These are phyloP conservation scores for Rhinogobius similis DNA, from an alignment of 2,113 vertebrate genomes.

Conservation along the genomic window DNA sequence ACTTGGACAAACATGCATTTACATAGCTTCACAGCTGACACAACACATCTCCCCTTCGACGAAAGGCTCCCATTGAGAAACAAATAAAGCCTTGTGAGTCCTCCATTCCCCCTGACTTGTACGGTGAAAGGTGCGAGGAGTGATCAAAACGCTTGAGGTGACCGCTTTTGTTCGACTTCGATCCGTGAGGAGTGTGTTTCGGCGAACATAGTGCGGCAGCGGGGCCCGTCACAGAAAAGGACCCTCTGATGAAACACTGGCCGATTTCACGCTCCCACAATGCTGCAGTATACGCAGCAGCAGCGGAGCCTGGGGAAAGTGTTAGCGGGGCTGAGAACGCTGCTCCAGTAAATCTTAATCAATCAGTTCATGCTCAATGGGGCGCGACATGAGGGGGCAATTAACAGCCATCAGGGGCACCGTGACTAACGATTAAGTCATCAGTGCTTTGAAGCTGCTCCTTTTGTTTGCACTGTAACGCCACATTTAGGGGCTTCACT, in stretches of 20 bases:
- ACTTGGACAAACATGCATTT: conserved; percentile 45
- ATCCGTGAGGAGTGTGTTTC: conserved; percentile 19
- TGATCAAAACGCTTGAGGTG: conserved; percentile 23
- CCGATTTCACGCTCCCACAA: conserved; percentile 61
- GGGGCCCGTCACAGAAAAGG: background rate
- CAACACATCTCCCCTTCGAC: conserved; percentile 51
- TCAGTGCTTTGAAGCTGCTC: background rate
- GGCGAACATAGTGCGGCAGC: background rate
- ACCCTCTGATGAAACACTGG: conserved; percentile 57
- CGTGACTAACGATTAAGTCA: conserved; percentile 13
- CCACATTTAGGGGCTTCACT: too few species aligned
- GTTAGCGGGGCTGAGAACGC: conserved; percentile 15
- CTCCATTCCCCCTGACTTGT: conserved; percentile 23
- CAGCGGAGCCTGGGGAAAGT: conserved; percentile 3
- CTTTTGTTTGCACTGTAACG: background rate
- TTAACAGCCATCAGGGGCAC: conserved; percentile 13
- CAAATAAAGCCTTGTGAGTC: conserved; percentile 48
- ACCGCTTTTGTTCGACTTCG: conserved; percentile 24
- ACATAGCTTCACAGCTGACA: conserved; percentile 55
- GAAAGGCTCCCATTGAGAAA: conserved; percentile 46
- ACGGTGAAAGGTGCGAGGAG: conserved; percentile 38
- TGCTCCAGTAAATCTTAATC: conserved; percentile 5
- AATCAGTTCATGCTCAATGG: conserved; percentile 9
- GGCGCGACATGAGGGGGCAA: conserved; percentile 6
- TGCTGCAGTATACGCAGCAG: conserved; percentile 18